Conservation (phyloP, 2,888 invertebrate genomes). For the Gortyna flavago region DNA sequence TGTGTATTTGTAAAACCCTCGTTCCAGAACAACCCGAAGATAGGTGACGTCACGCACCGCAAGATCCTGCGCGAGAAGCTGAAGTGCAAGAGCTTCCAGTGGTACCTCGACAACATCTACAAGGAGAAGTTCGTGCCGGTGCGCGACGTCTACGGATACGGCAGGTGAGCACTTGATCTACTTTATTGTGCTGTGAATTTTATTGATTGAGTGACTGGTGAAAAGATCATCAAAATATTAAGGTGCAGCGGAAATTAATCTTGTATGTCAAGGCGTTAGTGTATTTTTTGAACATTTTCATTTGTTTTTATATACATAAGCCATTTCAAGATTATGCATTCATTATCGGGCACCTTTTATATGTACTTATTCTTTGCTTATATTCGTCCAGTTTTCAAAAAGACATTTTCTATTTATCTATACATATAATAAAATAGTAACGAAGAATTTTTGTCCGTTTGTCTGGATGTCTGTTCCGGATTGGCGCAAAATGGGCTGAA, state of each 20-base stretch:
- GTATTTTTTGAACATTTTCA: background rate
- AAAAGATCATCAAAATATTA: background rate
- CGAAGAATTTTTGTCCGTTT: background rate
- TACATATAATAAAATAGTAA: background rate
- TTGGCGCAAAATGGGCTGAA: background rate
- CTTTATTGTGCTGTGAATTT: background rate
- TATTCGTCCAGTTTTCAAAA: background rate
- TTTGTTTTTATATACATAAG: background rate
- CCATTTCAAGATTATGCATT: too few species aligned
- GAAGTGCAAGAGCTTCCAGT: conserved; percentile 96
- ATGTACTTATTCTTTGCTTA: too few species aligned
- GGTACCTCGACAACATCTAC: conserved; percentile 97
- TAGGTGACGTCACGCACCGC: conserved; percentile 95
- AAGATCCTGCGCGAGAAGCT: conserved; percentile 94
- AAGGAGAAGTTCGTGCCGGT: conserved; percentile 97
- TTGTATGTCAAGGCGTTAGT: too few species aligned
- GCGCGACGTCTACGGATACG: conserved; percentile 94
- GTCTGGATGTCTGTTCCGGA: background rate
- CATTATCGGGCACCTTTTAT: background rate
- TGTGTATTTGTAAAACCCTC: background rate
- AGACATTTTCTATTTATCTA: background rate
- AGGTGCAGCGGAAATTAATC: background rate
- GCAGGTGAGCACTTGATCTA: conserved; percentile 85
- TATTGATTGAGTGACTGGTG: background rate
- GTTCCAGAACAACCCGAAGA: conserved; percentile 89